Base-by-base conservation (phyloP, 2,113 vertebrate genomes). In the Picathartes gymnocephalus region DNA sequence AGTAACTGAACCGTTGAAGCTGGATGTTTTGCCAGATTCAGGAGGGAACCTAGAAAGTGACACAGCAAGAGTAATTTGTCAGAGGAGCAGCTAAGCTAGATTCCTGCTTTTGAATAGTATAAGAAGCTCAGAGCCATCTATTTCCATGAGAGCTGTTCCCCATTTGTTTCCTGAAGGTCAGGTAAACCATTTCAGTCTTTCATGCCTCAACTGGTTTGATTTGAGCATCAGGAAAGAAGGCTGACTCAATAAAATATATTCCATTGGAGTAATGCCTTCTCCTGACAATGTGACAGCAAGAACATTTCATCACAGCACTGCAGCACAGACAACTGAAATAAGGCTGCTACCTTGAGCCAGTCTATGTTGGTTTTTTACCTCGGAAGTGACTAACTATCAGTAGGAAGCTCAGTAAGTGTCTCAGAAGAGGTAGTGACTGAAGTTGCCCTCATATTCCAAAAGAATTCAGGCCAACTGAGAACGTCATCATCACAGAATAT, bases 401-500 rank as follows among this genome's bases (percentile, higher is more conserved):
- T 79, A 95, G 23, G 23, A 85, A 96, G 95, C 97, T 97, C 97
- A 96, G 97, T 51, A 98, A 97, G 97, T 95, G 98, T 98, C 99
- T 99, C 99, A 99, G 99, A 99, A 98, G 99, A 99, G 99, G 98
- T 99, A 99, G 99, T 99, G 99, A 99, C 99, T 98, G 93, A 97
- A 97, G 97, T 93, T 97, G 98, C 94, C 98, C 97, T 98, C 98
- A 99, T 93, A 73, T 64, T 97, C 74, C 53, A 62, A 53, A 94
- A 30, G 88, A 95, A 92, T 97, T 99, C 99, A 98, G 97, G 98
- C 96, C 97, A 98, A 93, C 66, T 51, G 92, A 98, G 97, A 90
- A 28, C 44, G 40, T 77, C 4, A 40, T 99, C 98, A 98, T 99
- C 98, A 99, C 72, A 14, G 98, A 98, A 96, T 79, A 92, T 92